phyloP scores from a whole-genome alignment of 2,888 invertebrate genomes.

The Tipula confusa region DNA sequence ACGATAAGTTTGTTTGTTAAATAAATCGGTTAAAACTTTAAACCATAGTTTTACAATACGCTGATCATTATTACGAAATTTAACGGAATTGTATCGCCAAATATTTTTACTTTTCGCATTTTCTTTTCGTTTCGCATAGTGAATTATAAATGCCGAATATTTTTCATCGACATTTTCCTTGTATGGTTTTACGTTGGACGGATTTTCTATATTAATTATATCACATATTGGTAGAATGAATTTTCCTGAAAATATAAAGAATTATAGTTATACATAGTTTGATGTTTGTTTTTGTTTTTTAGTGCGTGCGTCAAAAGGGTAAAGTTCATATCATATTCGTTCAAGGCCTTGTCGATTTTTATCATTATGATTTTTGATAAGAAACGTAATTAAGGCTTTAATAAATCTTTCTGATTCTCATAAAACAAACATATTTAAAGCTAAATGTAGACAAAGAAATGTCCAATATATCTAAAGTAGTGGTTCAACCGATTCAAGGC shows the following conservation, averaged over 20 bases:
- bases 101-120: constrained; percentile 52
- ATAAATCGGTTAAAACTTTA: constrained; percentile 54
- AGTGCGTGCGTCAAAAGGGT: background rate
- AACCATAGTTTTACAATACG: constrained; percentile 61
- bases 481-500: background rate
- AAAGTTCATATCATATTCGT: background rate
- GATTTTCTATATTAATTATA: constrained; percentile 51
- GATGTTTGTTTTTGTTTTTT: too few relatives aligned
- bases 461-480: too few relatives aligned
- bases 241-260: constrained; percentile 33
- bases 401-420: too few relatives aligned
- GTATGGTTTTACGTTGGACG: constrained; percentile 35
- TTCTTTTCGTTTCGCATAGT: constrained; percentile 53
- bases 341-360: background rate
- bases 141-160: constrained; percentile 56
- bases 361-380: background rate
- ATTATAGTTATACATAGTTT: too few relatives aligned
- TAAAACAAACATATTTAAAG: too few relatives aligned
- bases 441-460: too few relatives aligned
- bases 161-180: constrained; percentile 37
- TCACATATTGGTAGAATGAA: constrained; percentile 44
- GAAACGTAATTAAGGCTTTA: background rate
- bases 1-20: constrained; percentile 50
- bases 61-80: constrained; percentile 57
- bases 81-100: constrained; percentile 56